Evolutionary conservation across 1,140 invertebrate species (phyloP).

Genomic region (Andrena cerasifolii): DNA sequence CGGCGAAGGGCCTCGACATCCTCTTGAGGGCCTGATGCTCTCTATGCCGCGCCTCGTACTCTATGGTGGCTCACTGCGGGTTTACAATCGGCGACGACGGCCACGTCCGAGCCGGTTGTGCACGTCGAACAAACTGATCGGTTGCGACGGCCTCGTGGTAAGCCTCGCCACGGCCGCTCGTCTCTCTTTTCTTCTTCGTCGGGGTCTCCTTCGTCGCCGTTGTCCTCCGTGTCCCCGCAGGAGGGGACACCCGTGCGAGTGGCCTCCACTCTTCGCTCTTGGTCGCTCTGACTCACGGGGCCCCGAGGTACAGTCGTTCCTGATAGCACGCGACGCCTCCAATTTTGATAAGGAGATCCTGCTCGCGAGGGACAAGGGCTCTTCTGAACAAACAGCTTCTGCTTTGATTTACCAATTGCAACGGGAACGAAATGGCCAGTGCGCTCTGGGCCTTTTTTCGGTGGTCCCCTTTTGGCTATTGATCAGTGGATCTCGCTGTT

Average conservation of each 20-base stretch:
- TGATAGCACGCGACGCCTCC: conserved; percentile 5
- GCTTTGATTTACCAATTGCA: neutral
- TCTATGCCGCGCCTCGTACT: conserved; percentile 7
- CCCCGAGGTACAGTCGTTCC: conserved; percentile 36
- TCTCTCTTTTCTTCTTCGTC: conserved; percentile 72
- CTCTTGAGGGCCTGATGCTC: neutral
- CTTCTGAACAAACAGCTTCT: too few relatives aligned
- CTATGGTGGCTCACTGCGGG: conserved; percentile 23
- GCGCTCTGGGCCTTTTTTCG: too few relatives aligned
- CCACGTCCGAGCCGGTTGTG: conserved; percentile 70
- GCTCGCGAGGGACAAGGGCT: neutral
- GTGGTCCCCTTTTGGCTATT: too few relatives aligned
- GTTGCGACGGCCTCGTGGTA: conserved; percentile 70
- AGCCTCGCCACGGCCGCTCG: conserved; percentile 70
- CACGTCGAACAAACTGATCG: conserved; percentile 77
- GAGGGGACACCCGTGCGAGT: conserved; percentile 62
- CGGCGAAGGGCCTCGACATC: conserved; percentile 16
- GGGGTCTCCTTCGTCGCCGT: conserved; percentile 46
- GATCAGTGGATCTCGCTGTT: too few relatives aligned
- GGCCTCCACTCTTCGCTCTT: conserved; percentile 63
- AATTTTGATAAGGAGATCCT: conserved; percentile 3
- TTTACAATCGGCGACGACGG: conserved; percentile 55
- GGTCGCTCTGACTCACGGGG: conserved; percentile 54
- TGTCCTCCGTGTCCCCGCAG: conserved; percentile 27
- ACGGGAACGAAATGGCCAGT: too few relatives aligned